Conservation (phyloP, 2,113 vertebrate species). For the Haplochromis vanheusdeni region DNA sequence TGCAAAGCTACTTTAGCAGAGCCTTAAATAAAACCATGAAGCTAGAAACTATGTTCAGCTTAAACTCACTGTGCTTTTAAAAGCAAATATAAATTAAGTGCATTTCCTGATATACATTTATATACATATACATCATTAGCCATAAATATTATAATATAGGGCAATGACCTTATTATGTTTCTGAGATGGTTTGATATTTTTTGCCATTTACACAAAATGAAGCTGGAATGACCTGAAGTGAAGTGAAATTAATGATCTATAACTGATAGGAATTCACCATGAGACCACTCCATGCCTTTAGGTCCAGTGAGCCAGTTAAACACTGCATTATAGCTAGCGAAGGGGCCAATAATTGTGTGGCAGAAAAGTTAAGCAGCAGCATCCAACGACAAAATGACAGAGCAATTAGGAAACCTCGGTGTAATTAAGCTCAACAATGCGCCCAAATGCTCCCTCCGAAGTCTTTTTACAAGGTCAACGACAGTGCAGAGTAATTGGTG, state of each 20-base stretch:
- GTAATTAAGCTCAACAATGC: conserved; percentile 34
- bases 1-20: background rate
- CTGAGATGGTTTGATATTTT: background rate
- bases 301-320: background rate
- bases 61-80: background rate
- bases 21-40: background rate
- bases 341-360: background rate
- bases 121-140: background rate
- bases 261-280: background rate
- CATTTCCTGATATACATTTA: background rate
- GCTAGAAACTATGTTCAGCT: background rate
- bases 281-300: background rate
- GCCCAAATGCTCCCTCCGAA: background rate
- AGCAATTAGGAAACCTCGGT: conserved; percentile 20
- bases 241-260: background rate
- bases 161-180: background rate
- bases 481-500: background rate
- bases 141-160: background rate
- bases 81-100: background rate
- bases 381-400: background rate
- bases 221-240: background rate
- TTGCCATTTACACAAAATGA: background rate
- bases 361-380: background rate
- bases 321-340: background rate
- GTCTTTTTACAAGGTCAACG: background rate